phyloP scores from a whole-genome alignment of 2,888 invertebrate genomes.

The Tipula lateralis region DNA sequence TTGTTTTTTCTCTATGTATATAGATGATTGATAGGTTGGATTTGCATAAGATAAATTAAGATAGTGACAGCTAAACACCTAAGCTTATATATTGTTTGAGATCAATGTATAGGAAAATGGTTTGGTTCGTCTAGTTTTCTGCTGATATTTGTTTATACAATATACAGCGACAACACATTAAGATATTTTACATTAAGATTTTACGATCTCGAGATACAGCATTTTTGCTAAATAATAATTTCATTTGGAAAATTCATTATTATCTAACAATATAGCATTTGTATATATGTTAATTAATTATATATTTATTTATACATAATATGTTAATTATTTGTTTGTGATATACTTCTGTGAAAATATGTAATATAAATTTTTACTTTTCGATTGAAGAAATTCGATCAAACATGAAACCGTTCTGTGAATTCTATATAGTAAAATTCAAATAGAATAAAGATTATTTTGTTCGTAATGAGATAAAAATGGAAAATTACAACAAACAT shows the following conservation, averaged over 20 bases:
- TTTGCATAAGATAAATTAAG: background rate
- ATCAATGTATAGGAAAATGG: background rate
- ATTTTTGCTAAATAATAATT: background rate
- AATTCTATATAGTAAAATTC: background rate
- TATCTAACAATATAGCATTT: background rate
- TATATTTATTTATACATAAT: no score
- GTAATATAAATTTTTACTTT: background rate
- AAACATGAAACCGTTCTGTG: background rate
- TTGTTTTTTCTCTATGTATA: background rate
- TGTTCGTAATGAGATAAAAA: background rate
- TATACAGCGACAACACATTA: background rate
- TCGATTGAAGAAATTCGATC: background rate
- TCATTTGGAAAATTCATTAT: background rate
- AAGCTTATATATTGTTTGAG: background rate
- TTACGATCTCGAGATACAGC: background rate
- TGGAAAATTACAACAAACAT: background rate
- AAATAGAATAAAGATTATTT: background rate
- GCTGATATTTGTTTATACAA: no score
- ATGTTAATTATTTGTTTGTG: background rate
- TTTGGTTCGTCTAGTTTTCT: background rate
- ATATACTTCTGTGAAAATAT: background rate
- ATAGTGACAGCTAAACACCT: background rate
- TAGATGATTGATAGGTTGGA: background rate
- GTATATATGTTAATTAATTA: no score
- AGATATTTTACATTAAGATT: background rate